These are phyloP conservation scores for Poecilia picta DNA, from an alignment of 2,797 vertebrate genomes.

Conservation along the genomic window DNA sequence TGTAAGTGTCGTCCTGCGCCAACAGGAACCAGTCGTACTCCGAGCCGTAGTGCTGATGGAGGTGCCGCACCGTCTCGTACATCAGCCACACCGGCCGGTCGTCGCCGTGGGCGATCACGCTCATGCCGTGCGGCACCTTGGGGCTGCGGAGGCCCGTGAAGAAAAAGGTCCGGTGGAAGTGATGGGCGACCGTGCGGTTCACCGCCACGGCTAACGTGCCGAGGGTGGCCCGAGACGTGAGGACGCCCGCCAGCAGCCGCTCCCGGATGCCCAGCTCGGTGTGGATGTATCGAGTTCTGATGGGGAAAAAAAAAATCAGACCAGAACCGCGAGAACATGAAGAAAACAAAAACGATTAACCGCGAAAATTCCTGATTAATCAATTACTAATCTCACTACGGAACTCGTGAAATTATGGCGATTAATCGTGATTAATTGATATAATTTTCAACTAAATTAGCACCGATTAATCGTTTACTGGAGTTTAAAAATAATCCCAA, in stretches of 20 bases:
- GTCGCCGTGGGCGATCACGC: constrained; percentile 90
- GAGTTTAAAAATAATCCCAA: no score
- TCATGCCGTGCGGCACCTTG: constrained; percentile 92
- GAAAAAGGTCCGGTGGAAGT: constrained; percentile 91
- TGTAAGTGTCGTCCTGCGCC: constrained; percentile 94
- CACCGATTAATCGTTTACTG: no score
- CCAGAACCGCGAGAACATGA: background rate
- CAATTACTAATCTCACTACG: no score
- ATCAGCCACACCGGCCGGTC: constrained; percentile 97
- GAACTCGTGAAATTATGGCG: no score
- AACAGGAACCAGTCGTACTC: constrained; percentile 98
- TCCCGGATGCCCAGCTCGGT: constrained; percentile 95
- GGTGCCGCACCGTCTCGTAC: constrained; percentile 94
- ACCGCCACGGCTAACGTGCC: constrained; percentile 92
- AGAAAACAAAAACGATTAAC: no score
- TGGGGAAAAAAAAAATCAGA: background rate
- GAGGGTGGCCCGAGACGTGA: constrained; percentile 91
- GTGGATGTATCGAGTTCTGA: constrained; percentile 96
- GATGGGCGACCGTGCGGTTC: constrained; percentile 93
- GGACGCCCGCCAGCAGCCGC: constrained; percentile 90
- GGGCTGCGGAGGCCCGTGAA: constrained; percentile 91
- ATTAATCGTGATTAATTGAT: no score
- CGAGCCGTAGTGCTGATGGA: constrained; percentile 88
- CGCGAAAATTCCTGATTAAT: no score
- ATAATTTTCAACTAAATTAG: no score